Conservation (phyloP, 2,888 invertebrate species). For the Phytoseiulus persimilis region DNA sequence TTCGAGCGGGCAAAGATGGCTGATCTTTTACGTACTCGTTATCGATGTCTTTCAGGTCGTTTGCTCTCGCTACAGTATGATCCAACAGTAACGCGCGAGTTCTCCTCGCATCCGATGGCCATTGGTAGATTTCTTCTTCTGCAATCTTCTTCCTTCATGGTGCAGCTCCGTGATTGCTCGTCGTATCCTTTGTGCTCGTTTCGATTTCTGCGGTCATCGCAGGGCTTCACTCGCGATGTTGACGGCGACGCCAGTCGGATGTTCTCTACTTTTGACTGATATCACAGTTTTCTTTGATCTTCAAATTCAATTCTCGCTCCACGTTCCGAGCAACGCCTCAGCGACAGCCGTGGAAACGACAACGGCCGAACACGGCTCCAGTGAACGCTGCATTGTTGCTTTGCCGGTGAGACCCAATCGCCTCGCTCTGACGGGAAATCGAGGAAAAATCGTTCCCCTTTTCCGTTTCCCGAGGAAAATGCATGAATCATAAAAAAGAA, state of each 20-base stretch:
- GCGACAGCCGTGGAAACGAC: background rate
- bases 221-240: background rate
- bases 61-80: too few relatives aligned
- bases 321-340: background rate
- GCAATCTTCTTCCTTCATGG: background rate
- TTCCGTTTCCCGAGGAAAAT: too few relatives aligned
- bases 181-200: background rate
- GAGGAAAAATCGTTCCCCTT: too few relatives aligned
- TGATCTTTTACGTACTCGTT: too few relatives aligned
- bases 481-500: too few relatives aligned
- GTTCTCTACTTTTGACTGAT: background rate
- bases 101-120: too few relatives aligned
- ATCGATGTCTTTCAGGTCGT: too few relatives aligned
- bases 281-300: background rate
- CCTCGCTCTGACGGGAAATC: background rate
- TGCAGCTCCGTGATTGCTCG: background rate
- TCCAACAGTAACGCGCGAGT: too few relatives aligned
- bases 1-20: too few relatives aligned
- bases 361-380: background rate
- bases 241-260: background rate
- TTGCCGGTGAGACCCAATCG: background rate
- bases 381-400: too few relatives aligned
- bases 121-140: background rate
- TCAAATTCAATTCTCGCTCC: background rate
- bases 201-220: background rate